phyloP scores from a whole-genome alignment of 2,113 vertebrate genomes.

The Orthonyx spaldingii region DNA sequence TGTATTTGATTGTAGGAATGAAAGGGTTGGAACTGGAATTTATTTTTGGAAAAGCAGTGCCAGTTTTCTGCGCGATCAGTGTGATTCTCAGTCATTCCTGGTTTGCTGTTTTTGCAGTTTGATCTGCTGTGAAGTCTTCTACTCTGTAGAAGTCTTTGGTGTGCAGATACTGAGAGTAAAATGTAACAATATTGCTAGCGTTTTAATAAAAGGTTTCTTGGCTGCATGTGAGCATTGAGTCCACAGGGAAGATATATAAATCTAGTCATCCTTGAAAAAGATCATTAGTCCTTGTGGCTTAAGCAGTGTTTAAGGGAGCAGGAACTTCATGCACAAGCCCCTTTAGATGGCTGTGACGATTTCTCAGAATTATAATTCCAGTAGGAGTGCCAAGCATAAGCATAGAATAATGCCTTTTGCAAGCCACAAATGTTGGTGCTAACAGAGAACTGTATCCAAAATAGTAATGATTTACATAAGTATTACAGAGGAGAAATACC shows the following conservation, averaged over 20 bases:
- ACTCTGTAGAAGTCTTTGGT: neutral
- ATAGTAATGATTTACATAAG: neutral
- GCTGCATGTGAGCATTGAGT: neutral
- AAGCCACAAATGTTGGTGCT: neutral
- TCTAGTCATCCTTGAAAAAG: conserved; percentile 13
- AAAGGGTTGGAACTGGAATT: conserved; percentile 9
- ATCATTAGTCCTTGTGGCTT: conserved; percentile 1
- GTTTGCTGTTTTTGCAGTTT: neutral
- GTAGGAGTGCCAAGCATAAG: neutral
- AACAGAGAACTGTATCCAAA: neutral
- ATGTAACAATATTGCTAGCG: neutral
- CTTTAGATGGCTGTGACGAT: neutral
- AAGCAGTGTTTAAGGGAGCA: neutral
- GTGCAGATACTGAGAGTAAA: neutral
- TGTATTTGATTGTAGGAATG: conserved; percentile 36
- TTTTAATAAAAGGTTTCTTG: conserved; percentile 24
- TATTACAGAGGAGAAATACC: neutral
- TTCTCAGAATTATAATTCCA: neutral
- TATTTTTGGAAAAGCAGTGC: neutral
- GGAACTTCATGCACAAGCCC: neutral
- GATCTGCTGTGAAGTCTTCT: neutral
- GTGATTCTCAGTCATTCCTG: neutral
- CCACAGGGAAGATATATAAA: neutral
- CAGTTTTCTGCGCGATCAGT: neutral
- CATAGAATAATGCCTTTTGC: neutral